These are phyloP conservation scores for Shargacucullia verbasci DNA, from an alignment of 2,888 invertebrate species.

Conservation along the genomic window DNA sequence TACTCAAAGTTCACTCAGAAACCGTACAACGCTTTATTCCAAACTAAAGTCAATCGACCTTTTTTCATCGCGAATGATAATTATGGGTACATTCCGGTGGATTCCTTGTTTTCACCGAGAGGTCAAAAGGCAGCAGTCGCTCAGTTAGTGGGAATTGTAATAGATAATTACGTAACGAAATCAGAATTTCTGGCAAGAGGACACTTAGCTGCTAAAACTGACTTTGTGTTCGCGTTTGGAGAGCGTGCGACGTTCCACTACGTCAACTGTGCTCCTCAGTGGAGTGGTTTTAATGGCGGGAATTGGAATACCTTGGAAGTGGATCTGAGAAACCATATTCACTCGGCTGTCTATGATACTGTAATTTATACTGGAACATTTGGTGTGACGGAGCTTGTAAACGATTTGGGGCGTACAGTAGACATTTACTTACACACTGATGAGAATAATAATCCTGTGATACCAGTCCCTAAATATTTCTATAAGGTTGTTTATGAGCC, in stretches of 20 bases:
- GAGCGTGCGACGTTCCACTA: constrained; percentile 91
- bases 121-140: constrained; percentile 72
- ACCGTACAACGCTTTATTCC: constrained; percentile 79
- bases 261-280: constrained; percentile 91
- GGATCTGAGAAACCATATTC: constrained; percentile 78
- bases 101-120: constrained; percentile 72
- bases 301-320: constrained; percentile 89
- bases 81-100: constrained; percentile 70
- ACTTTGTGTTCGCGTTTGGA: constrained; percentile 89
- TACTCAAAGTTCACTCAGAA: constrained; percentile 82
- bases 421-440: constrained; percentile 79
- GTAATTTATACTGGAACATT: constrained; percentile 90
- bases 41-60: constrained; percentile 76
- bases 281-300: constrained; percentile 90
- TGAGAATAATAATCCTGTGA: constrained; percentile 77
- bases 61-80: constrained; percentile 73
- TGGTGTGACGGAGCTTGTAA: constrained; percentile 87
- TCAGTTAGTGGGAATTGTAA: constrained; percentile 66
- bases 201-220: constrained; percentile 91
- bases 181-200: constrained; percentile 87
- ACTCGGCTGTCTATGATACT: constrained; percentile 70
- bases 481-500: constrained; percentile 89
- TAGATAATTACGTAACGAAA: constrained; percentile 78
- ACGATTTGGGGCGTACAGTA: constrained; percentile 72
- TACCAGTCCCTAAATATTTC: constrained; percentile 83